A percentile compares a stretch with the other conserved stretches of the same genome.
phyloP scores from a whole-genome alignment of 2,888 invertebrate species.

The Girardia tigrina region DNA sequence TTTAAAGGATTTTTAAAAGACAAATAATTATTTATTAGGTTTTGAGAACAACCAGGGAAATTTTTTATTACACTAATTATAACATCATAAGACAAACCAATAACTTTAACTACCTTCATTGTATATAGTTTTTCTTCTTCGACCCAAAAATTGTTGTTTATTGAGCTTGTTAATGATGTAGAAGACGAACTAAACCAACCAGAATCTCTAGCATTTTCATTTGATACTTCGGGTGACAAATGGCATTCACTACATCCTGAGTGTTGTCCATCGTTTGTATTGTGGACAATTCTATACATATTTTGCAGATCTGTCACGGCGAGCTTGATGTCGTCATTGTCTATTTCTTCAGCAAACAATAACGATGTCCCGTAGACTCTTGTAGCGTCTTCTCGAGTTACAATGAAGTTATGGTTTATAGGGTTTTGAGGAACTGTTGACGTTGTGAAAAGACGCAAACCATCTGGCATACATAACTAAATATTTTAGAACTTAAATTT shows the following conservation, averaged over 20 bases:
- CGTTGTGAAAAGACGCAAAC: constrained; percentile 80
- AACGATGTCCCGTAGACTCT: constrained; percentile 82
- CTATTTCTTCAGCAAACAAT: constrained; percentile 87
- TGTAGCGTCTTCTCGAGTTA: constrained; percentile 87
- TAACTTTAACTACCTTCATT: no score
- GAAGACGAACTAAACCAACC: not conserved
- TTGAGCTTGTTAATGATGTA: not conserved
- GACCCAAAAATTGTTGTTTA: not conserved
- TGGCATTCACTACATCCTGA: not conserved
- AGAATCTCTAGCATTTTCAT: not conserved
- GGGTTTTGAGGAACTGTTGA: constrained; percentile 59
- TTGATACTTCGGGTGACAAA: not conserved
- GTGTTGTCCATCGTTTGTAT: not conserved
- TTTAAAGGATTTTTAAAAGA: no score
- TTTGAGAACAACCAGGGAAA: no score
- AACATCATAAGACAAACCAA: no score
- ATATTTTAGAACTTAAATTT: no score
- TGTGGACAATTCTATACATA: constrained; percentile 47
- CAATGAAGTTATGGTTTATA: constrained; percentile 84
- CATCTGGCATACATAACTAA: constrained; percentile 82
- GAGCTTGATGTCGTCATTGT: constrained; percentile 74
- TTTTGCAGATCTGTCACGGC: constrained; percentile 88
- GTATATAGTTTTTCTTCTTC: constrained; percentile 12
- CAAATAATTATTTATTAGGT: no score
- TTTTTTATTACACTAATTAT: no score